phyloP scores from a whole-genome alignment of 2,888 invertebrate genomes.

The Colletes collaris region DNA sequence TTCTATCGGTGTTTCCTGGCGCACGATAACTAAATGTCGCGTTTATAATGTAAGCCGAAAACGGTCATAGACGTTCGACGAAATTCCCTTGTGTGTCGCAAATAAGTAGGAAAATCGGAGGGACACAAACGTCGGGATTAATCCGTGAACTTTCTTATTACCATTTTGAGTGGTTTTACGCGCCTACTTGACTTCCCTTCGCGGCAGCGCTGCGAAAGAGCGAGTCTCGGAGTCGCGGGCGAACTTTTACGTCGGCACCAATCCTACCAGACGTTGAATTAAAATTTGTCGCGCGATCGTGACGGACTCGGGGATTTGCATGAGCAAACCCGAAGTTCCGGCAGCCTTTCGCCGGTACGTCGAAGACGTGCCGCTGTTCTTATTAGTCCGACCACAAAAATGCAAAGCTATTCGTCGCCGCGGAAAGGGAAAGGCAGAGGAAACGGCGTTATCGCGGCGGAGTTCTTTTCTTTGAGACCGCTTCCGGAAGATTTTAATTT shows the following conservation, averaged over 20 bases:
- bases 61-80: constrained; percentile 14
- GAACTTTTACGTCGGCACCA: constrained; percentile 44
- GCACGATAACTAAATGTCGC: too few relatives aligned
- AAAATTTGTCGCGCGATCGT: constrained; percentile 66
- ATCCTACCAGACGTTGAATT: constrained; percentile 71
- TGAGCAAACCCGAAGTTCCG: constrained; percentile 67
- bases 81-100: constrained; percentile 7
- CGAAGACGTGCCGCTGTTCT: constrained; percentile 41
- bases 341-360: not conserved
- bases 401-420: constrained; percentile 34
- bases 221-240: constrained; percentile 11
- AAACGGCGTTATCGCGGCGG: not conserved
- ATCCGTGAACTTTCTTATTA: constrained; percentile 74
- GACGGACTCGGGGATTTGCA: constrained; percentile 64
- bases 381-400: constrained; percentile 41
- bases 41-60: not conserved
- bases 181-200: constrained; percentile 25
- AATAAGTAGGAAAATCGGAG: constrained; percentile 14
- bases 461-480: constrained; percentile 5
- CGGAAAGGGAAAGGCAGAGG: not conserved
- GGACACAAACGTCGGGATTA: constrained; percentile 15
- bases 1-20: too few relatives aligned
- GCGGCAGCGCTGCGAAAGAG: not conserved
- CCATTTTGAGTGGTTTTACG: constrained; percentile 75
- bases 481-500: constrained; percentile 18